A percentile compares a stretch with the other conserved stretches of the same genome.
phyloP scores from a whole-genome alignment of 2,113 vertebrate species.

The Pleuronectes platessa region DNA sequence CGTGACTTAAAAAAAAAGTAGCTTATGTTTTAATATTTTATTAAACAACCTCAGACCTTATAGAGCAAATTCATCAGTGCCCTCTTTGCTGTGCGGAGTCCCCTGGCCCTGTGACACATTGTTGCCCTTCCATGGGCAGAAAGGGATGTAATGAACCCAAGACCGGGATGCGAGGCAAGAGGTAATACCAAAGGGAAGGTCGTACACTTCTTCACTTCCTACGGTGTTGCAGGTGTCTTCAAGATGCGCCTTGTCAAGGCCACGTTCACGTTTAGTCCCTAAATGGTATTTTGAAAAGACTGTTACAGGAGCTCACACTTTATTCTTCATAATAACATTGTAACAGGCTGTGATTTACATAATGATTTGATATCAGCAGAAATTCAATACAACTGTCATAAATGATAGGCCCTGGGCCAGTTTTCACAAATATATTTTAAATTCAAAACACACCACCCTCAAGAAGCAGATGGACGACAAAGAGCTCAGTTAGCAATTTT shows the following conservation, averaged over 20 bases:
- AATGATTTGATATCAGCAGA: background rate
- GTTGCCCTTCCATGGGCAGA: slow-evolving; percentile 76
- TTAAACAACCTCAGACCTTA: background rate
- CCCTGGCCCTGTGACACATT: accelerated
- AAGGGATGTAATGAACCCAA: slow-evolving; percentile 81
- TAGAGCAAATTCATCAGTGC: background rate
- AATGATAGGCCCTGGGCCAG: too few relatives aligned
- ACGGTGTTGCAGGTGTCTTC: slow-evolving; percentile 8
- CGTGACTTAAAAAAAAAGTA: too few relatives aligned
- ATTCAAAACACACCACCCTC: too few relatives aligned
- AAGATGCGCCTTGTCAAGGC: slow-evolving; percentile 70
- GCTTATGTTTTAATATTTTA: background rate
- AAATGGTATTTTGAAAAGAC: background rate
- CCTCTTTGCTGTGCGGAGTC: background rate
- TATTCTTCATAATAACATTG: too few relatives aligned
- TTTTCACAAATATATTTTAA: too few relatives aligned
- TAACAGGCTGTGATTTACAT: background rate
- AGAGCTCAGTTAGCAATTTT: too few relatives aligned
- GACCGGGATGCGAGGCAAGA: slow-evolving; percentile 68
- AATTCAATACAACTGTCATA: too few relatives aligned
- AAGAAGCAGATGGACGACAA: too few relatives aligned
- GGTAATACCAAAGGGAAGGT: slow-evolving; percentile 86
- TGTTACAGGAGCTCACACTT: background rate
- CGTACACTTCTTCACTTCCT: slow-evolving; percentile 77
- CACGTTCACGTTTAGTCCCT: slow-evolving; percentile 87